Evolutionary conservation across 2,888 invertebrate genomes (phyloP).

Genomic region (Dryobotodes eremita): DNA sequence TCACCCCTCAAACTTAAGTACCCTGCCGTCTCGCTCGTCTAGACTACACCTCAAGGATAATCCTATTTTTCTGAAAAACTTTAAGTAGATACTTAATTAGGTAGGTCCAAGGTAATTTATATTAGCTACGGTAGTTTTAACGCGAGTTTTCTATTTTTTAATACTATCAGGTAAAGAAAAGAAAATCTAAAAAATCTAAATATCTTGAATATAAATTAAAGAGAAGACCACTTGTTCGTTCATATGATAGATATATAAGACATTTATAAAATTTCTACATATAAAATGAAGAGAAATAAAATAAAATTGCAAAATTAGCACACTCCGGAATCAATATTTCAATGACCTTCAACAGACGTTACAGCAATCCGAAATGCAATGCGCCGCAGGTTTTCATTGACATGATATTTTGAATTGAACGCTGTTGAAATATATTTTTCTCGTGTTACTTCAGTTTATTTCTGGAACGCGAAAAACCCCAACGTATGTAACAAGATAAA

Average conservation of each 20-base stretch:
- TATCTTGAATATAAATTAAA: background rate
- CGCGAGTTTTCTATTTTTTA: background rate
- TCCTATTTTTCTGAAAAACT: conserved; percentile 33
- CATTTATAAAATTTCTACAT: background rate
- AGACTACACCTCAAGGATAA: conserved; percentile 54
- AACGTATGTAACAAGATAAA: conserved; percentile 69
- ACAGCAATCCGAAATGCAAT: conserved; percentile 25
- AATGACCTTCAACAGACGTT: conserved; percentile 40
- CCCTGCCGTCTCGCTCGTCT: conserved; percentile 55
- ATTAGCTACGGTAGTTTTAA: conserved; percentile 2
- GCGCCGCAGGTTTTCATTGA: conserved; percentile 11
- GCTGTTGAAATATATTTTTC: conserved; percentile 6
- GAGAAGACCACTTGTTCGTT: background rate
- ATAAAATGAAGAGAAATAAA: background rate
- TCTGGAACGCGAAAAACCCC: conserved; percentile 14
- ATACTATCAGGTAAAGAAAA: background rate
- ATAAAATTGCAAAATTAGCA: conserved; percentile 5
- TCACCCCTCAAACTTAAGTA: conserved; percentile 65
- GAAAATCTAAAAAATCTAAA: too few species aligned
- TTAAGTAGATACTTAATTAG: conserved; percentile 27
- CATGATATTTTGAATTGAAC: background rate
- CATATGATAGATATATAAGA: background rate
- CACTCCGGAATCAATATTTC: conserved; percentile 35
- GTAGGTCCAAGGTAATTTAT: conserved; percentile 11
- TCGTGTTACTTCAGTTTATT: conserved; percentile 30